Base-by-base conservation (phyloP, 2,888 invertebrate genomes). In the Celastrina argiolus region DNA sequence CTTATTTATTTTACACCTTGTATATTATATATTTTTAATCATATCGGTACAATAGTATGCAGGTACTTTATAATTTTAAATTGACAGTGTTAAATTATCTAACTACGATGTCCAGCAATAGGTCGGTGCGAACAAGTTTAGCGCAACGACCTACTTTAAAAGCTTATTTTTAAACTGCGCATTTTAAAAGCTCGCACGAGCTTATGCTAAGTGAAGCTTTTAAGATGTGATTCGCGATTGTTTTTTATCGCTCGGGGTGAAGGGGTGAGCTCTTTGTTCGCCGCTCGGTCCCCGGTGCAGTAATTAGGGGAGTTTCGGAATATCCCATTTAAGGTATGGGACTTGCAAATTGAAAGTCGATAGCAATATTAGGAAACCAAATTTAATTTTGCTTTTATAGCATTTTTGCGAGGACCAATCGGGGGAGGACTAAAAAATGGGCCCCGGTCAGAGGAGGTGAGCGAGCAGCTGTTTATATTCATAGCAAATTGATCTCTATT, bases 131-230 rank as follows among this genome's bases (percentile, higher is more conserved):
- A 51, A 51, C 10, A 8, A 51, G 8, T 0, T 12, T 22, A 10
- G 12, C 51, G 26, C 45, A 18, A 51, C 51, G 12, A 51, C 36
- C 7, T 10, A 36, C 36, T 36, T 36, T 51, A 1, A 51, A 51
- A 51, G 5, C 22, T 51, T 45, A 51, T 51, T 26, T 51, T 51
- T 22, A 51, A 22, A 51, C 12, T 51, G 22, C 51, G 51, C 51
- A 51, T 51, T 51, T 51, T 51, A 51, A 51, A 26, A 51, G 51
- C 51, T 51, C 22, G 51, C 22, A 51, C 22, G 51, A 51, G 22
- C 51, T 51, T 51, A 51, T 51, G 22, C 14, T 51, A 51, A 51
- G 51, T 51, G 22, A 51, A 26, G 22, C 51, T 51, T 51, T 51
- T 51, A 51, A 51, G 22, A 22, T 26, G 51, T 51, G 51, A 51